phyloP scores from a whole-genome alignment of 2,888 invertebrate genomes.

The Micropterix aruncella region DNA sequence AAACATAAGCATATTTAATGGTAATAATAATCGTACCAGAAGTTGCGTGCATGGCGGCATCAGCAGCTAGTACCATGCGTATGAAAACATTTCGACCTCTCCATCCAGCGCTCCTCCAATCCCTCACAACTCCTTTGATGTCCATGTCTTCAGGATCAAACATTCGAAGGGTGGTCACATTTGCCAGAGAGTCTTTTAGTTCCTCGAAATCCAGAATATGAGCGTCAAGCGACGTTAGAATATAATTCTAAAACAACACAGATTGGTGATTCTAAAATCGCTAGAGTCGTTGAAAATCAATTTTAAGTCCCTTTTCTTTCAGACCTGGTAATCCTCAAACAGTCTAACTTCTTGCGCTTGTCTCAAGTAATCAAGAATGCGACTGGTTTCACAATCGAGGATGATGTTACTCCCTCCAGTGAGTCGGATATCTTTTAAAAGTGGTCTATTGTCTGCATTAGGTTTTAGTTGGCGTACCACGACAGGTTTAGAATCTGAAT shows the following conservation, averaged over 20 bases:
- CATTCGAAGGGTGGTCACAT: conserved; percentile 54
- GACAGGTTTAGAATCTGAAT: conserved; percentile 48
- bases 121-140: conserved; percentile 29
- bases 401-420: conserved; percentile 58
- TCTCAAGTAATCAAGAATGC: conserved; percentile 46
- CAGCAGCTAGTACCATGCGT: conserved; percentile 12
- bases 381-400: conserved; percentile 59
- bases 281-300: no score
- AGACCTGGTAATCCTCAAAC: conserved; percentile 68
- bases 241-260: conserved; percentile 43
- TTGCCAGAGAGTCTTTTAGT: conserved; percentile 44
- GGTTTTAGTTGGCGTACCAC: conserved; percentile 49
- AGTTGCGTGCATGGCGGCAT: neutral
- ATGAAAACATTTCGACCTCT: conserved; percentile 23
- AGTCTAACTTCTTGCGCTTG: conserved; percentile 74
- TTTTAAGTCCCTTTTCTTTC: no score
- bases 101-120: conserved; percentile 13
- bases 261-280: no score
- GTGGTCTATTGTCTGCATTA: conserved; percentile 41
- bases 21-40: no score
- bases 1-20: no score
- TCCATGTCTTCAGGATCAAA: conserved; percentile 36
- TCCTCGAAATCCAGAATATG: conserved; percentile 45
- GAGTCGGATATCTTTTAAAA: conserved; percentile 61
- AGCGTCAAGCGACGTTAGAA: conserved; percentile 43